phyloP scores from a whole-genome alignment of 2,113 vertebrate species.

The Callaeas wilsoni region DNA sequence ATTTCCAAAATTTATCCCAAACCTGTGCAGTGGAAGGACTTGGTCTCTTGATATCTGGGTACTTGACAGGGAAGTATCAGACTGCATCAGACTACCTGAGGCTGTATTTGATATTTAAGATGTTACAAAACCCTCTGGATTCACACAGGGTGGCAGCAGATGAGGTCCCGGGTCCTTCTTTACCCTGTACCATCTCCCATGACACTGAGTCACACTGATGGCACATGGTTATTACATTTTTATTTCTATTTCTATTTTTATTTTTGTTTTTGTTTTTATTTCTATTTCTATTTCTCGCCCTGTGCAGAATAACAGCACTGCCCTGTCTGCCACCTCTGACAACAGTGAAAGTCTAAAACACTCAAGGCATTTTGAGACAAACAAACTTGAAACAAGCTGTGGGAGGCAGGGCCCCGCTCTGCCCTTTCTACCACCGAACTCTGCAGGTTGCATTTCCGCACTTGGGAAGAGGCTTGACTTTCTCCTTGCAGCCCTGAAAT shows the following conservation, averaged over 20 bases:
- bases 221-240: background rate
- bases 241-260: constrained; percentile 1
- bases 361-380: background rate
- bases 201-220: background rate
- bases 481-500: background rate
- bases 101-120: background rate
- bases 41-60: background rate
- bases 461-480: background rate
- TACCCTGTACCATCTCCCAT: background rate
- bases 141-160: background rate
- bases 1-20: background rate
- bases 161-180: background rate
- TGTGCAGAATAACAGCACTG: background rate
- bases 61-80: background rate
- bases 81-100: background rate
- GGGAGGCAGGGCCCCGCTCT: background rate
- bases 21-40: background rate
- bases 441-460: background rate
- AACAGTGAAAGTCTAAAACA: background rate
- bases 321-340: constrained; percentile 36
- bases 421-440: background rate
- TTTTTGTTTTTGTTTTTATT: too few relatives aligned
- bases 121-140: background rate
- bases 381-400: background rate
- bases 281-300: background rate